Percentiles rank a stretch among this genome's conserved stretches.
Conservation (phyloP, 2,113 vertebrate genomes). For the Myotis davidii region DNA sequence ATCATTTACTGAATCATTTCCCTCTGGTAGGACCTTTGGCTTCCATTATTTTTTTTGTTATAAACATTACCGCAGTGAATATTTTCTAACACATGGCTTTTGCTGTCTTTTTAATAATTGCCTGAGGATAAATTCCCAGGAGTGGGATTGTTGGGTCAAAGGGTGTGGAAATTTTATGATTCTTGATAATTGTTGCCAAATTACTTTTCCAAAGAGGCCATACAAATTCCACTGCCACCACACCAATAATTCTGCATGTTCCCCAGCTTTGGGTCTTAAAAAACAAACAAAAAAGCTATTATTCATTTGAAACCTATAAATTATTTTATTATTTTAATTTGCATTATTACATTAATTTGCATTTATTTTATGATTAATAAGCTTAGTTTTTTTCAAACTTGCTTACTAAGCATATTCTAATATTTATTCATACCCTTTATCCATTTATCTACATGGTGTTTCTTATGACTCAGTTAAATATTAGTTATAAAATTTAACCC, state of each 20-base stretch:
- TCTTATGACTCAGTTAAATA: neutral
- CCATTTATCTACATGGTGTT: neutral
- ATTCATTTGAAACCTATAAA: conserved; percentile 39
- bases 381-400: conserved; percentile 37
- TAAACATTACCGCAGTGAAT: neutral
- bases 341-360: conserved; percentile 61
- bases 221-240: neutral
- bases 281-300: neutral
- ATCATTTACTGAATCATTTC: neutral
- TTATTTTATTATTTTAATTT: neutral
- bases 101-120: conserved; percentile 56
- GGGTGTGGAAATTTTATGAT: conserved; percentile 60
- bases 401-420: neutral
- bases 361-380: conserved; percentile 60
- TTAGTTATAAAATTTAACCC: conserved; percentile 3
- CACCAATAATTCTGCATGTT: neutral
- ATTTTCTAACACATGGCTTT: conserved; percentile 50
- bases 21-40: neutral
- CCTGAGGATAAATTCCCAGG: conserved; percentile 53
- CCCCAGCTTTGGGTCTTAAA: neutral
- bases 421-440: neutral
- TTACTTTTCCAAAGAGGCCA: conserved; percentile 43
- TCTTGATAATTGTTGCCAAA: conserved; percentile 55
- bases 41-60: conserved; percentile 8
- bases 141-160: conserved; percentile 36